Evolutionary conservation across 64 coral and sea anemone genomes (phyloP).

Genomic region (Catalaphyllia jardinei): DNA sequence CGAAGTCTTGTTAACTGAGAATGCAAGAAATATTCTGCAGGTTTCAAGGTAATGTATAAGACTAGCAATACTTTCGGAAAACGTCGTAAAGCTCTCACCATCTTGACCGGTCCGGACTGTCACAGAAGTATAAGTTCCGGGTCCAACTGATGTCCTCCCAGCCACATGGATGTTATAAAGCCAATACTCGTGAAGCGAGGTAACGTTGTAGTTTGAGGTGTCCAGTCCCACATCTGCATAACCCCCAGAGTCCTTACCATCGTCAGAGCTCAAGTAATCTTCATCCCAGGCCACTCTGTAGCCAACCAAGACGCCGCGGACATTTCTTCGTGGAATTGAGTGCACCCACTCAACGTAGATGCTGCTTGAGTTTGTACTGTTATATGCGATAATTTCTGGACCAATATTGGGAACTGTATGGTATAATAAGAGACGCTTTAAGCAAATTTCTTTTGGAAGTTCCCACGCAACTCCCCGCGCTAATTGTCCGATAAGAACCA

Average conservation of each 20-base stretch:
- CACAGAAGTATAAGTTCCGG: neutral
- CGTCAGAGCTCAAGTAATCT: neutral
- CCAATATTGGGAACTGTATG: constrained; percentile 13
- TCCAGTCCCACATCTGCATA: neutral
- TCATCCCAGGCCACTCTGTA: constrained; percentile 1
- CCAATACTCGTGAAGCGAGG: neutral
- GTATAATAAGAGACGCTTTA: neutral
- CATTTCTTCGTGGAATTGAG: neutral
- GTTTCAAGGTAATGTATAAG: neutral
- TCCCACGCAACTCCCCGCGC: too few relatives aligned
- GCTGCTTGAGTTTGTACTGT: constrained; percentile 13
- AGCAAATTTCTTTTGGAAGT: too few relatives aligned
- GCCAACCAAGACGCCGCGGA: constrained; percentile 34
- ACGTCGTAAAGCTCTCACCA: constrained; percentile 23
- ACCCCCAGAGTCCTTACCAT: neutral
- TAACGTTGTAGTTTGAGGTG: neutral
- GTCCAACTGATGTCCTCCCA: constrained; percentile 6
- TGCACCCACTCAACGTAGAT: constrained; percentile 31
- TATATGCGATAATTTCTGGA: neutral
- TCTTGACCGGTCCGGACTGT: constrained; percentile 13
- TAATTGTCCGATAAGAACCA: too few relatives aligned
- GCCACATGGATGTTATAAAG: constrained; percentile 11
- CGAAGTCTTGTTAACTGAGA: too few relatives aligned
- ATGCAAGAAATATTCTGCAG: neutral
- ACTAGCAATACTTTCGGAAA: neutral